phyloP scores from a whole-genome alignment of 2,113 vertebrate species.

The Phyllopteryx taeniolatus region DNA sequence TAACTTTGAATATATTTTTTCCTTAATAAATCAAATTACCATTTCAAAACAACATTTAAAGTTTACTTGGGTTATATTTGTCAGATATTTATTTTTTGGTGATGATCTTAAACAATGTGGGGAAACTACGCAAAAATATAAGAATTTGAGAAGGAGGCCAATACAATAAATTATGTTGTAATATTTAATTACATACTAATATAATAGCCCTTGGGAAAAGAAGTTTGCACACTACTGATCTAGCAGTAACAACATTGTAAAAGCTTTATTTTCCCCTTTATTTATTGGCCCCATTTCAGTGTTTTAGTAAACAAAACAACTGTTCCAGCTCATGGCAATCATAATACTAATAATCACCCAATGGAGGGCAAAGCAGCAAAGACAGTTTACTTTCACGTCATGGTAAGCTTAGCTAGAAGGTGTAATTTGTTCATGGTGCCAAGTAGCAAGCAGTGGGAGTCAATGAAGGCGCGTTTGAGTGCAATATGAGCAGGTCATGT shows the following conservation, averaged over 20 bases:
- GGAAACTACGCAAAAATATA: no score
- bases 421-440: background rate
- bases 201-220: no score
- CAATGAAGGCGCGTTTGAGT: background rate
- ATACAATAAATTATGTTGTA: no score
- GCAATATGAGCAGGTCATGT: constrained; percentile 23
- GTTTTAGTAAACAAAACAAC: background rate
- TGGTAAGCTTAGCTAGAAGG: background rate
- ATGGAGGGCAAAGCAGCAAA: background rate
- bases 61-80: no score
- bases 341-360: background rate
- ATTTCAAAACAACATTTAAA: no score
- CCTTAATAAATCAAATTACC: no score
- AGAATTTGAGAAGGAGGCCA: no score
- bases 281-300: background rate
- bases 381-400: background rate
- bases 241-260: background rate
- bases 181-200: no score
- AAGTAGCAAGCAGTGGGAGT: background rate
- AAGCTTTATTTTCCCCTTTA: background rate
- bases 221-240: background rate
- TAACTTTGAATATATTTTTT: no score
- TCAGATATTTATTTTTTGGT: no score
- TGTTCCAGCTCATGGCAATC: background rate
- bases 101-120: no score